Conservation (phyloP, 1,140 invertebrate species). For the Drosophila truncata region DNA sequence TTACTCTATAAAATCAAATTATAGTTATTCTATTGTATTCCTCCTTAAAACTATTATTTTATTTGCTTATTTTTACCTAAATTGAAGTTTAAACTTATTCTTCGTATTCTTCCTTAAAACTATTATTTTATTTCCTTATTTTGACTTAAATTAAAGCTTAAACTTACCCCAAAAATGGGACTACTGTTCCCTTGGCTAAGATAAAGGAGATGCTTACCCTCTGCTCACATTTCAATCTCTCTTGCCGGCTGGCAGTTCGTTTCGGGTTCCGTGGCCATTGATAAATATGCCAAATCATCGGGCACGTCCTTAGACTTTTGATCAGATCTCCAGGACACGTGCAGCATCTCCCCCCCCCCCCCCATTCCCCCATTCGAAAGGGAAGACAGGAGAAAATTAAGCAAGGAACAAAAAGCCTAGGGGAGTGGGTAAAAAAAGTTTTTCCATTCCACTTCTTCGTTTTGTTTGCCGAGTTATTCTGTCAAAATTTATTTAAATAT, state of each 20-base stretch:
- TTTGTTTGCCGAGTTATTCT: slow-evolving; percentile 61
- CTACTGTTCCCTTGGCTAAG: not conserved
- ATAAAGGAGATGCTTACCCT: slow-evolving; percentile 19
- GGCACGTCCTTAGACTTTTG: slow-evolving; percentile 52
- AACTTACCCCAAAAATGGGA: not conserved
- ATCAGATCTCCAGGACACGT: slow-evolving; percentile 33
- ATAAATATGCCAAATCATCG: slow-evolving; percentile 55
- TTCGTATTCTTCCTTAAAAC: not conserved
- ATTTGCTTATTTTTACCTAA: not conserved
- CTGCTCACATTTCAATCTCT: slow-evolving; percentile 40
- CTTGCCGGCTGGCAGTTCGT: slow-evolving; percentile 5
- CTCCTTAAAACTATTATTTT: not conserved
- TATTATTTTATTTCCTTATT: not conserved
- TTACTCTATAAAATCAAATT: too few species aligned
- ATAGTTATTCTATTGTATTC: too few species aligned
- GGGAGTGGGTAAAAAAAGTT: slow-evolving; percentile 40
- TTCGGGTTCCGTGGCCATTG: slow-evolving; percentile 27
- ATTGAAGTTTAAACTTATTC: too few species aligned
- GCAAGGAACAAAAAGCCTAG: slow-evolving; percentile 13
- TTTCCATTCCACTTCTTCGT: slow-evolving; percentile 57
- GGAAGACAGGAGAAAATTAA: slow-evolving; percentile 25
- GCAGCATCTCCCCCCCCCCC: slow-evolving; percentile 13
- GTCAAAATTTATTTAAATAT: slow-evolving; percentile 73
- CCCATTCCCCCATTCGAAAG: slow-evolving; percentile 5
- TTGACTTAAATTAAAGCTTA: not conserved